These are phyloP conservation scores for Labroides dimidiatus DNA, from an alignment of 2,797 vertebrate genomes.

Conservation along the genomic window DNA sequence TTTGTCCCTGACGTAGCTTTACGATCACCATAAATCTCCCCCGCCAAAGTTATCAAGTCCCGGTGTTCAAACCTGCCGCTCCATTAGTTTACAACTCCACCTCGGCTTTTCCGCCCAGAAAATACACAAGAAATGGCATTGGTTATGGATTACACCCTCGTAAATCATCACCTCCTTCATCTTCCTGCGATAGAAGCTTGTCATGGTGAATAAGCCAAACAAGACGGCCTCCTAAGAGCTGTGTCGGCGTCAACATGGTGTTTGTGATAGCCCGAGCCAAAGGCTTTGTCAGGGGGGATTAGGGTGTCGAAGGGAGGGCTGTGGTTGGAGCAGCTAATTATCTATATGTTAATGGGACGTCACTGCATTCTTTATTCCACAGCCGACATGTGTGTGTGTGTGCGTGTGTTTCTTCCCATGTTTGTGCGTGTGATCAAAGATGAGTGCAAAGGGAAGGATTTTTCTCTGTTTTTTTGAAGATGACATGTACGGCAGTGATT, in stretches of 20 bases:
- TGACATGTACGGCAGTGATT: slow-evolving; percentile 75
- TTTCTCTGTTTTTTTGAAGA: slow-evolving; percentile 37
- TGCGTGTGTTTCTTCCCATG: slow-evolving; percentile 36
- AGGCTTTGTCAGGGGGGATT: slow-evolving; percentile 80
- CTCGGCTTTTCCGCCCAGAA: slow-evolving; percentile 71
- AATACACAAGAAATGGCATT: slow-evolving; percentile 76
- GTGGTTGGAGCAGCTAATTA: slow-evolving; percentile 73
- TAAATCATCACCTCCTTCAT: slow-evolving; percentile 80
- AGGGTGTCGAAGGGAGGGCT: slow-evolving; percentile 70
- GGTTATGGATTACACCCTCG: slow-evolving; percentile 76
- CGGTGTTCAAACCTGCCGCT: slow-evolving; percentile 79
- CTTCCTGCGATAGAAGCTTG: slow-evolving; percentile 67
- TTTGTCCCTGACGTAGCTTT: slow-evolving; percentile 83
- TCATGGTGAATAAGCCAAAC: slow-evolving; percentile 77
- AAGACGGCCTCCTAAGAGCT: slow-evolving; percentile 74
- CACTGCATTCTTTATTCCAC: slow-evolving; percentile 66
- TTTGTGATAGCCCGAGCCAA: slow-evolving; percentile 75
- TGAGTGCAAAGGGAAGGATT: slow-evolving; percentile 47
- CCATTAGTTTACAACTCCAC: slow-evolving; percentile 86
- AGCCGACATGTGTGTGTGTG: slow-evolving; percentile 40
- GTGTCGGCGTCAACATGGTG: slow-evolving; percentile 74
- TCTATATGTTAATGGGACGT: slow-evolving; percentile 81
- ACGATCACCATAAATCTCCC: slow-evolving; percentile 83
- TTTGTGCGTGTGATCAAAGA: slow-evolving; percentile 51
- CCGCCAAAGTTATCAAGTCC: slow-evolving; percentile 80